phyloP scores from a whole-genome alignment of 2,113 vertebrate genomes.

The Crocuta crocuta region DNA sequence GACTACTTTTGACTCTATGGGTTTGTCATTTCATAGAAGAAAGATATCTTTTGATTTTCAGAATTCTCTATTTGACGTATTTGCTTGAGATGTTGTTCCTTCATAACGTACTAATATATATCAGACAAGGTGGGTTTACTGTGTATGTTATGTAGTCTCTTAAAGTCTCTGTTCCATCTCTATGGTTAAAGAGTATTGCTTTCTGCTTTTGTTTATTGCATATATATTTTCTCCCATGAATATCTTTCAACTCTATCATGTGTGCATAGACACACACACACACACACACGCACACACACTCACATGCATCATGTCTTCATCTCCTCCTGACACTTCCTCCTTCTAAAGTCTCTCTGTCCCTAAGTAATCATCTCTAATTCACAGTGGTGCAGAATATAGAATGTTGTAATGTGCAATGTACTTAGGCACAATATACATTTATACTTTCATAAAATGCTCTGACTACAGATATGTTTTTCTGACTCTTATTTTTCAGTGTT shows the following conservation, averaged over 20 bases:
- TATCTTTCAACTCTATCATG: not conserved
- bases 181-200: not conserved
- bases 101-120: not conserved
- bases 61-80: not conserved
- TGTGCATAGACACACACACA: fast-evolving
- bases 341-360: not conserved
- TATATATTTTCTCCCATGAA: not conserved
- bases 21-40: not conserved
- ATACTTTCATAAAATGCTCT: not conserved
- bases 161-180: not conserved
- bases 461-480: not conserved
- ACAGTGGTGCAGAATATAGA: not conserved
- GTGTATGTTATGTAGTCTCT: not conserved
- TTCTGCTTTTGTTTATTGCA: conserved; percentile 9
- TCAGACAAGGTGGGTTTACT: not conserved
- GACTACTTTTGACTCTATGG: not conserved
- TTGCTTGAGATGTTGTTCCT: not conserved
- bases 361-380: not conserved
- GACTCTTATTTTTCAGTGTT: not conserved
- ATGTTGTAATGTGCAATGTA: not conserved
- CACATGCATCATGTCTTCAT: not conserved
- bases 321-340: not conserved
- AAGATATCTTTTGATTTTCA: not conserved
- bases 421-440: not conserved
- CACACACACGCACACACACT: not conserved